These are phyloP conservation scores for Acholoe squamosa DNA, from an alignment of 2,888 invertebrate genomes.

Conservation along the genomic window DNA sequence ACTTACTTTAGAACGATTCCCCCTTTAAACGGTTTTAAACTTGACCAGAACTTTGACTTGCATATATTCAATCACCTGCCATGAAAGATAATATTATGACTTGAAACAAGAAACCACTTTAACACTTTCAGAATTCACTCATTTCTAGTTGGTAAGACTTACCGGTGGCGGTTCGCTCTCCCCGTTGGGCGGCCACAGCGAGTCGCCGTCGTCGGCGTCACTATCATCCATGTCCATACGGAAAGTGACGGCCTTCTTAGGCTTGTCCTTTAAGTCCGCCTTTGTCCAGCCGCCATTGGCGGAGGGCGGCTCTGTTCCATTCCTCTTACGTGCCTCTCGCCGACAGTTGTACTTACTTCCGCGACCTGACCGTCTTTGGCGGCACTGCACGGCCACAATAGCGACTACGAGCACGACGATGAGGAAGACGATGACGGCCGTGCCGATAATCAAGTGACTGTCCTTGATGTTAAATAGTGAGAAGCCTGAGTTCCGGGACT, in stretches of 20 bases:
- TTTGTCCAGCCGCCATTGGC: slow-evolving; percentile 56
- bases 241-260: slow-evolving; percentile 64
- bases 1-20: no score
- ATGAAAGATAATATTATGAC: no score
- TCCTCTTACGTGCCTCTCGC: slow-evolving; percentile 55
- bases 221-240: slow-evolving; percentile 65
- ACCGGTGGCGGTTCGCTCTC: slow-evolving; percentile 59
- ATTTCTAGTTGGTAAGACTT: background rate
- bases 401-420: slow-evolving; percentile 55
- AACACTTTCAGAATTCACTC: background rate
- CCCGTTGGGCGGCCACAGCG: slow-evolving; percentile 62
- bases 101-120: background rate
- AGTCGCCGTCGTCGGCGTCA: slow-evolving; percentile 61
- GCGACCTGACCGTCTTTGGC: slow-evolving; percentile 42
- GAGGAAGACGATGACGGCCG: slow-evolving; percentile 52
- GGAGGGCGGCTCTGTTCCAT: slow-evolving; percentile 41
- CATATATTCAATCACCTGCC: no score
- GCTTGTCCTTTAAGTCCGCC: slow-evolving; percentile 62
- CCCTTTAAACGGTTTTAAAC: no score
- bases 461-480: slow-evolving; percentile 63
- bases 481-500: slow-evolving; percentile 62
- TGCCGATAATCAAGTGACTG: slow-evolving; percentile 63
- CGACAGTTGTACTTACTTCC: slow-evolving; percentile 61
- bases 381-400: slow-evolving; percentile 60
- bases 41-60: no score